Evolutionary conservation across 2,888 invertebrate species (phyloP).

Genomic region (Lordiphosa andalusiaca): DNA sequence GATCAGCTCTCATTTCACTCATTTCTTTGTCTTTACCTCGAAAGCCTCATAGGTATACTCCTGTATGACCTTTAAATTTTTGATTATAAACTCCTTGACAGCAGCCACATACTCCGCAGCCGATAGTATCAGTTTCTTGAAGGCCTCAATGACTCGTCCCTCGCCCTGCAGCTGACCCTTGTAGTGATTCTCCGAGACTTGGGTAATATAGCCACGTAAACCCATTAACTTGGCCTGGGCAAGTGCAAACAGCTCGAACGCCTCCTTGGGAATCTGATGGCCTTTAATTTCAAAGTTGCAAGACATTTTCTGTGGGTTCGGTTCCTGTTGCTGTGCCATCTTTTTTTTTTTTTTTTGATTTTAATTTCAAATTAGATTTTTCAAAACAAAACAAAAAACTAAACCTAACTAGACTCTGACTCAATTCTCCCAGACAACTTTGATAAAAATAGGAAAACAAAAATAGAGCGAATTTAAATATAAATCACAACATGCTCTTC

Average conservation of each 20-base stretch:
- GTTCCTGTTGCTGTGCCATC: slow-evolving; percentile 31
- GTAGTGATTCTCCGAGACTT: slow-evolving; percentile 27
- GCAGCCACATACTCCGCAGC: slow-evolving; percentile 52
- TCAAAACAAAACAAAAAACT: too few species aligned
- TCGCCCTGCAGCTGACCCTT: slow-evolving; percentile 51
- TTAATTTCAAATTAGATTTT: slow-evolving; percentile 1
- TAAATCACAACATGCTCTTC: slow-evolving; percentile 51
- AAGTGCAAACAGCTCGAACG: slow-evolving; percentile 47
- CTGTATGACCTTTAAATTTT: slow-evolving; percentile 41
- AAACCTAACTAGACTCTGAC: too few species aligned
- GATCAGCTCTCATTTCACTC: background rate
- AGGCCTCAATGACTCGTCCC: slow-evolving; percentile 50
- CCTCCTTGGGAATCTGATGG: slow-evolving; percentile 39
- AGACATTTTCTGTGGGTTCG: slow-evolving; percentile 23
- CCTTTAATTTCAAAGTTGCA: slow-evolving; percentile 56
- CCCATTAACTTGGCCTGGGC: slow-evolving; percentile 45
- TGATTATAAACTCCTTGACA: slow-evolving; percentile 49
- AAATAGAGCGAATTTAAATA: slow-evolving; percentile 2
- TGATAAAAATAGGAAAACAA: background rate
- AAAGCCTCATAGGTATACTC: slow-evolving; percentile 46
- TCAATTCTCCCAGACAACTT: too few species aligned
- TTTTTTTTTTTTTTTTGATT: background rate
- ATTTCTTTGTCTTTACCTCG: slow-evolving; percentile 26
- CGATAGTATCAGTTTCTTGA: slow-evolving; percentile 37
- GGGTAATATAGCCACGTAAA: slow-evolving; percentile 48